Evolutionary conservation across 2,113 vertebrate genomes (phyloP).

Genomic region (Actenoides lindsayi): DNA sequence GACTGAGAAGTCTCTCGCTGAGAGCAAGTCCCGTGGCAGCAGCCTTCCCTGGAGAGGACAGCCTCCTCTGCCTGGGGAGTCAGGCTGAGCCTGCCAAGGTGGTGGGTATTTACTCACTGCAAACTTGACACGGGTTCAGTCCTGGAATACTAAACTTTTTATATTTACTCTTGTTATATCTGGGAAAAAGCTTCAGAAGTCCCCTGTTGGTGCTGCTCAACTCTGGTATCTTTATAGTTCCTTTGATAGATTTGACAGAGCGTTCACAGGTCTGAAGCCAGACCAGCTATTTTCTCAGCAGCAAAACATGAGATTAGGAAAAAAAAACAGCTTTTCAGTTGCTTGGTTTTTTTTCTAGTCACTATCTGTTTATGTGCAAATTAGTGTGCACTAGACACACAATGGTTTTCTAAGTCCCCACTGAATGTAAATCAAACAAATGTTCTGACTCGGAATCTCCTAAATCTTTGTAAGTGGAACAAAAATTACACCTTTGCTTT

Average conservation of each 20-base stretch:
- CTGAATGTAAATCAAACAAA: neutral
- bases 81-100: slow-evolving; percentile 4
- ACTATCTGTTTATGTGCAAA: neutral
- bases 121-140: slow-evolving; percentile 49
- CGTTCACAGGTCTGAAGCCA: slow-evolving; percentile 35
- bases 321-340: neutral
- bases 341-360: neutral
- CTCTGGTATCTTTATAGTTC: slow-evolving; percentile 59
- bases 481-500: neutral
- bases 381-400: neutral
- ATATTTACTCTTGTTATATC: slow-evolving; percentile 68
- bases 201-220: slow-evolving; percentile 35
- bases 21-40: neutral
- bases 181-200: slow-evolving; percentile 67
- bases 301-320: neutral
- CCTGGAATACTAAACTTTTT: slow-evolving; percentile 64
- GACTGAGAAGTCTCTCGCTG: neutral
- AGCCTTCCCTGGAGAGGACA: neutral
- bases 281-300: slow-evolving; percentile 15
- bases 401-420: fast-evolving
- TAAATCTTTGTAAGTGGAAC: neutral
- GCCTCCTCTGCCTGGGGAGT: neutral
- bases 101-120: slow-evolving; percentile 30
- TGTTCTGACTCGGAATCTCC: neutral
- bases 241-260: slow-evolving; percentile 69